Conservation (phyloP, 2,113 vertebrate genomes). For the Nesogale talazaci region DNA sequence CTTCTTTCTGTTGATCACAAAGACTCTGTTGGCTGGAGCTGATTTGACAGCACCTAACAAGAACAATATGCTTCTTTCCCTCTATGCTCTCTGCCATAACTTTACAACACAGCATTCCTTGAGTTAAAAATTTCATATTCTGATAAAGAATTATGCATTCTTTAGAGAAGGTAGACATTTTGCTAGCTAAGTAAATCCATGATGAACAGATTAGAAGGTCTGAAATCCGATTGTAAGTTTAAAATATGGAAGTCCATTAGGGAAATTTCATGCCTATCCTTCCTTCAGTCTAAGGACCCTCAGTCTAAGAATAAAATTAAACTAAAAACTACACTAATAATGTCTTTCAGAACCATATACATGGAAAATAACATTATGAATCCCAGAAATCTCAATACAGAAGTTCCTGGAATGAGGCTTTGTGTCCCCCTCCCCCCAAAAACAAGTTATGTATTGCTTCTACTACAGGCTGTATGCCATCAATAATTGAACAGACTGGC, state of each 20-base stretch:
- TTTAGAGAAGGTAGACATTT: not conserved
- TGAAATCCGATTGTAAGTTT: not conserved
- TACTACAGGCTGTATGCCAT: conserved; percentile 77
- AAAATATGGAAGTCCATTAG: not conserved
- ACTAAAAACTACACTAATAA: not conserved
- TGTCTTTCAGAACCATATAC: not conserved
- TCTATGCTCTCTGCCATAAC: not conserved
- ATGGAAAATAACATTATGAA: not conserved
- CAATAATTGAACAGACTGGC: conserved; percentile 75
- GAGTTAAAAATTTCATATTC: not conserved
- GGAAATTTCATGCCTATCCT: not conserved
- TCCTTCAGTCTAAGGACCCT: not conserved
- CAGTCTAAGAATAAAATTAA: not conserved
- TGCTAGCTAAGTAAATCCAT: not conserved
- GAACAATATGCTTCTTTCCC: not conserved
- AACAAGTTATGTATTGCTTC: conserved; percentile 51
- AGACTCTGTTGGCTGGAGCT: too few species aligned
- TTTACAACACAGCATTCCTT: not conserved
- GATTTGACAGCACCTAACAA: too few species aligned
- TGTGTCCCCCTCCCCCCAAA: conserved; percentile 18
- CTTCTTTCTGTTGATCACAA: too few species aligned
- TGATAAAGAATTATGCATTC: not conserved
- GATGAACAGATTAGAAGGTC: not conserved
- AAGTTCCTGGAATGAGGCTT: conserved; percentile 61
- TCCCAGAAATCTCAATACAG: conserved; percentile 39